Evolutionary conservation across 2,797 vertebrate genomes (phyloP), one percentile per base, ranked within the genome.

Genomic region (Catamblyrhynchus diadema): DNA sequence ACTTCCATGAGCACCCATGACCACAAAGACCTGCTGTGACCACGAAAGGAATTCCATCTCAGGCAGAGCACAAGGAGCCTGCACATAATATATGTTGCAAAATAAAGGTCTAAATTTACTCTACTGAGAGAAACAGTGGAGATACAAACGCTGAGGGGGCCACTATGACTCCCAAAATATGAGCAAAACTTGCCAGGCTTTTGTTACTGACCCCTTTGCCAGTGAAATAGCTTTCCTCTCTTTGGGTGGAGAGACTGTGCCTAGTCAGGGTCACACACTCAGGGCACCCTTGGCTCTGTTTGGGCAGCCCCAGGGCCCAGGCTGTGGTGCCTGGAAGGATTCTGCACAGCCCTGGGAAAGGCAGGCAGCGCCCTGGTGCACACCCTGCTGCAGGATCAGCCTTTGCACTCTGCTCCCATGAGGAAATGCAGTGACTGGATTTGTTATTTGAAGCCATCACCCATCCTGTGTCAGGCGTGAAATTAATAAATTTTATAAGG

Each of bases 1-100:
- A 3, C 6, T 41, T 25, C 54, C 12, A 5, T 0, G 1, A 22
- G 17, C 48, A 62, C 20, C 15, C 20, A 39, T 54, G 54, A 8
- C 83, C 27, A 28, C n/a, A 20, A 37, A 62, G 67, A 45, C 23
- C 33, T 85, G 28, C 27, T 61, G 61, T 39, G 32, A 73, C 17
- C 12, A 4, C 2, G 3, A 35, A 67, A 64, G 14, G 48, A 90
- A 54, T 37, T 44, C 56, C 37, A 30, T 27, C 35, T 77, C 33
- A 77, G 42, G 35, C 8, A 27, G 33, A 80, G 44, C 39, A 41
- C 3, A 28, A 1, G 0, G 16, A 30, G 2, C 18, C 37, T 79
- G 27, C 9, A 28, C 14, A 14, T 12, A 48, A 27, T 1, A 10
- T 14, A 11, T 32, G 44, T 7, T 69, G 8, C 18, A 84, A 79